These are phyloP conservation scores for Denticeps clupeoides DNA, from an alignment of 2,797 vertebrate species.

Conservation along the genomic window DNA sequence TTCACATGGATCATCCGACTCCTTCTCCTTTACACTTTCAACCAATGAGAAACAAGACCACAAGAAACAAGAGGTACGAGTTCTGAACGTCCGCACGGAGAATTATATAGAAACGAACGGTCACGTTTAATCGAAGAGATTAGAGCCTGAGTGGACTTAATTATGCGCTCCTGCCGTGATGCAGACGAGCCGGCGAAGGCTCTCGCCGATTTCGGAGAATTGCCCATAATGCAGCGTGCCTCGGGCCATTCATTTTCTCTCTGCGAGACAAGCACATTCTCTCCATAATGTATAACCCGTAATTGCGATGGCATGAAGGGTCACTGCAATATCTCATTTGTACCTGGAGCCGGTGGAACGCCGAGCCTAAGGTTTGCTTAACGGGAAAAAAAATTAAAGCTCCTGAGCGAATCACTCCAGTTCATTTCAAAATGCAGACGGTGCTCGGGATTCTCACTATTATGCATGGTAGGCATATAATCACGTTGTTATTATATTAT, in stretches of 20 bases:
- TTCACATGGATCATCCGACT: not conserved
- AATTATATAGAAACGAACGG: slow-evolving; percentile 1
- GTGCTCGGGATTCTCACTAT: slow-evolving; percentile 8
- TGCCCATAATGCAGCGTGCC: slow-evolving; percentile 19
- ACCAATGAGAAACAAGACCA: too few species aligned
- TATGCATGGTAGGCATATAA: too few species aligned
- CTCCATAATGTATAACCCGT: not conserved
- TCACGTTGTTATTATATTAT: too few species aligned
- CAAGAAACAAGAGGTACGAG: slow-evolving; percentile 3
- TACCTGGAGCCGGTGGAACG: slow-evolving; percentile 2
- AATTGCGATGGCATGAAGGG: slow-evolving; percentile 7
- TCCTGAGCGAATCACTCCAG: slow-evolving; percentile 11
- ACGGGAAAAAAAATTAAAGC: slow-evolving; percentile 14
- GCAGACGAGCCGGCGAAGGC: slow-evolving; percentile 9
- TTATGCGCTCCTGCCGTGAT: slow-evolving; percentile 15
- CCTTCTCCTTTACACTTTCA: slow-evolving; percentile 6
- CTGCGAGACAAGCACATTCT: too few species aligned
- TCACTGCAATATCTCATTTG: not conserved
- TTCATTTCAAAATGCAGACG: slow-evolving; percentile 3
- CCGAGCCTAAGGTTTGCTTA: not conserved
- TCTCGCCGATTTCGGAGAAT: slow-evolving; percentile 16
- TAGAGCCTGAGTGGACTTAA: slow-evolving; percentile 24
- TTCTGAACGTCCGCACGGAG: slow-evolving; percentile 1
- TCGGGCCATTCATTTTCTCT: slow-evolving; percentile 2
- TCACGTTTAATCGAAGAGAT: slow-evolving; percentile 23